Evolutionary conservation across 2,797 vertebrate genomes (phyloP).

Genomic region (Cynopterus sphinx): DNA sequence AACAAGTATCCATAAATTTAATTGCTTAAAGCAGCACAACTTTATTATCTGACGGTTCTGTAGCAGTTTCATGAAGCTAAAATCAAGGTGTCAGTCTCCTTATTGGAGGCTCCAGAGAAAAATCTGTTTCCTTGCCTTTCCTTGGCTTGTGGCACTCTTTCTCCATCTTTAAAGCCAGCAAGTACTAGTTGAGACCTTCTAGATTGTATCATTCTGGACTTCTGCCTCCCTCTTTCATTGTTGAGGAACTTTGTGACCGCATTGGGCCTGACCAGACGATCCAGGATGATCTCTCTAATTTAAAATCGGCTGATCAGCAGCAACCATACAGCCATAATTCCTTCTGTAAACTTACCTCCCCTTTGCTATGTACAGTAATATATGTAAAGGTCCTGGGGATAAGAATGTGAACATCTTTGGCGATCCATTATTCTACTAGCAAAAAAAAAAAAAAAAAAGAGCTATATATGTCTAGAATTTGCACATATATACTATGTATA

Average conservation of each 20-base stretch:
- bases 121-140: background rate
- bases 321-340: slow-evolving; percentile 8
- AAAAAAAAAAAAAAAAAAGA: no score
- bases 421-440: background rate
- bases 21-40: background rate
- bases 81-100: background rate
- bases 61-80: background rate
- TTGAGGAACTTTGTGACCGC: background rate
- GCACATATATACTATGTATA: no score
- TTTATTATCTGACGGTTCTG: background rate
- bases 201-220: background rate
- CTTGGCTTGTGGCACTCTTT: background rate
- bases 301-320: background rate
- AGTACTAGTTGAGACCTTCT: background rate
- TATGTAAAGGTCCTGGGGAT: background rate
- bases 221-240: background rate
- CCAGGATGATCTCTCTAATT: background rate
- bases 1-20: background rate
- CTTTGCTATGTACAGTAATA: background rate
- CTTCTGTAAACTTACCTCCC: background rate
- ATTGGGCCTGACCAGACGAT: background rate
- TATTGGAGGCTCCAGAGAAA: background rate
- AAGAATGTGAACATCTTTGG: background rate
- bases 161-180: background rate
- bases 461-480: background rate